Conservation (phyloP, 92 coral and sea anemone species). For the Phenganax stokvisi region DNA sequence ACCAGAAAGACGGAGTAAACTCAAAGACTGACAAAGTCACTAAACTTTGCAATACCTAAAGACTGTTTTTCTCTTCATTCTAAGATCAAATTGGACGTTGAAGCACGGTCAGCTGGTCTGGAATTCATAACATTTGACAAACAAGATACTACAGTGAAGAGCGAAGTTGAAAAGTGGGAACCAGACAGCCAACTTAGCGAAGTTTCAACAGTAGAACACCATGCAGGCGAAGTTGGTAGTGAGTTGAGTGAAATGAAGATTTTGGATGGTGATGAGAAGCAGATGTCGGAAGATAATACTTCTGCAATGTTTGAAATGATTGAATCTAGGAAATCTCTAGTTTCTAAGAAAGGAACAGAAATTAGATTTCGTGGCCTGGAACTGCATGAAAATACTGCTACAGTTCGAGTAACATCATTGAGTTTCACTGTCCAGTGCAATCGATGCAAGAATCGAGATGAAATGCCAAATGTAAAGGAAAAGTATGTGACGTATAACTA, state of each 20-base stretch:
- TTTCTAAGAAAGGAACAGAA: conserved; percentile 70
- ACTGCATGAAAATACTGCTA: conserved; percentile 71
- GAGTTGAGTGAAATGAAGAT: background rate
- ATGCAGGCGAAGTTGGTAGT: background rate
- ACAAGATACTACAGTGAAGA: background rate
- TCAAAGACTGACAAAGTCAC: no score
- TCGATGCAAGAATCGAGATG: conserved; percentile 65
- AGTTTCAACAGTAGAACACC: background rate
- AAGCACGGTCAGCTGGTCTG: conserved; percentile 52
- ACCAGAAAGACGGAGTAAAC: no score
- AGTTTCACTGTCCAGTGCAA: conserved; percentile 70
- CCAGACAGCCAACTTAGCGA: conserved; percentile 5
- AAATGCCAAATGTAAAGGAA: conserved; percentile 40
- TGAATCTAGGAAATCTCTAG: background rate
- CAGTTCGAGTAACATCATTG: conserved; percentile 54
- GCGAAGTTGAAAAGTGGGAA: background rate
- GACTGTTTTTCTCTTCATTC: background rate
- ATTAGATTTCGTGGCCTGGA: conserved; percentile 70
- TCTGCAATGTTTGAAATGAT: conserved; percentile 36
- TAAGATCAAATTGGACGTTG: conserved; percentile 49
- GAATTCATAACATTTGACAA: conserved; percentile 49
- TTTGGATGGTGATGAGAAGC: background rate
- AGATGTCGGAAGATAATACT: conserved; percentile 6
- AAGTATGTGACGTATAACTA: background rate
- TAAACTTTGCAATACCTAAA: no score